A percentile compares a stretch with the other conserved stretches of the same genome.
Conservation (phyloP, 2,113 vertebrate genomes). For the Agelaius tricolor region DNA sequence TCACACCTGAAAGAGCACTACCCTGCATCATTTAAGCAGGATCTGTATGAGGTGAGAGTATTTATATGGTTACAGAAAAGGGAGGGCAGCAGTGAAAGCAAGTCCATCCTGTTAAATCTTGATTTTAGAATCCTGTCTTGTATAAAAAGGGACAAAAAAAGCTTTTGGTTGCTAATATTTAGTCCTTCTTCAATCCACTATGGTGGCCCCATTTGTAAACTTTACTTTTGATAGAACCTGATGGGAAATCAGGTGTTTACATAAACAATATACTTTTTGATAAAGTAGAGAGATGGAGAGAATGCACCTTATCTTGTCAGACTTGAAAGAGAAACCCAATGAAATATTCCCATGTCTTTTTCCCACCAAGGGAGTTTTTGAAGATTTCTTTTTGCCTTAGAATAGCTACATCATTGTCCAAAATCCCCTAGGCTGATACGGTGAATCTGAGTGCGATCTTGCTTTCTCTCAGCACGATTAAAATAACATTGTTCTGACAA, state of each 20-base stretch:
- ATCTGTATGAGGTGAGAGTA: background rate
- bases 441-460: background rate
- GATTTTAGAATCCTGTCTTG: background rate
- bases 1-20: background rate
- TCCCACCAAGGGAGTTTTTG: background rate
- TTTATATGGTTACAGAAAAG: background rate
- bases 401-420: background rate
- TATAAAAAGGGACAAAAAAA: background rate
- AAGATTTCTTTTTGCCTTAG: accelerated
- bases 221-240: background rate
- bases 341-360: background rate
- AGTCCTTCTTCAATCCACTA: background rate
- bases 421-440: background rate
- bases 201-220: background rate
- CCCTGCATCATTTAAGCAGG: background rate
- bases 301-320: background rate
- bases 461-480: background rate
- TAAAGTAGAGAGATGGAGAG: background rate
- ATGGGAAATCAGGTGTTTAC: background rate
- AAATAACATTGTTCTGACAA: background rate
- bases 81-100: background rate
- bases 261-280: background rate
- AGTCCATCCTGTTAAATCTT: background rate
- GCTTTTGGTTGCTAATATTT: background rate
- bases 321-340: background rate